Evolutionary conservation across 2,113 vertebrate species (phyloP), one percentile per base, ranked within the genome.

Genomic region (Amblyornis subalaris): DNA sequence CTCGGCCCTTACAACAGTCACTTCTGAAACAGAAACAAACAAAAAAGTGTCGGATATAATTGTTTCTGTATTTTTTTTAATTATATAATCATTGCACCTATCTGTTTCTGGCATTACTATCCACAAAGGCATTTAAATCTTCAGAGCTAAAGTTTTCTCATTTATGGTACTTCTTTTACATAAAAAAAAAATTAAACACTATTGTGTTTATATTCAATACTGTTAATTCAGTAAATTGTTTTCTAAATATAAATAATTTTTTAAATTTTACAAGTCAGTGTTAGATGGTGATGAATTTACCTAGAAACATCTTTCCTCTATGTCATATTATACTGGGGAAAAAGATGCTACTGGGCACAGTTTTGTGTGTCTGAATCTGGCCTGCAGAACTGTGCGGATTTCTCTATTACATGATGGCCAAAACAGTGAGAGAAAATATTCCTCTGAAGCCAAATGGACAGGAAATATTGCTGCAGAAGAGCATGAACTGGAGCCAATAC

Each of bases 381-480:
- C 44, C 69, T 45, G 13, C 29, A 88, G 35, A 72, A 54, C 8
- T 35, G 14, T n/a, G 35, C 6, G 66, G 50, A 90, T 62, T 92
- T 86, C 44, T 86, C 42, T 93, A 33, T 81, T 65, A 57, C 14
- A 28, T 0, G 0, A 20, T 31, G n/a, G 48, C 61, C 44, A 94
- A 84, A 92, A 44, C 29, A 90, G 36, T 60, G 61, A 71, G 33
- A 90, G 62, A 92, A 90, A 89, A 82, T 75, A 79, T 62, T 87
- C 35, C 8, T 83, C 55, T 73, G 69, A 71, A 93, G 72, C 61
- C 44, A 94, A 96, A 90, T 61, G 65, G 62, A 85, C 58, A 66
- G 82, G 25, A 94, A 88, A 89, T 82, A 79, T 73, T 89, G 36
- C 57, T 47, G 14, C 70, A 91, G 54, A 84, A 54, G 19, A 55